Percentiles rank a stretch among this genome's conserved stretches.
These are phyloP conservation scores for Heterotilapia buettikoferi DNA, from an alignment of 2,113 vertebrate species.

Conservation along the genomic window DNA sequence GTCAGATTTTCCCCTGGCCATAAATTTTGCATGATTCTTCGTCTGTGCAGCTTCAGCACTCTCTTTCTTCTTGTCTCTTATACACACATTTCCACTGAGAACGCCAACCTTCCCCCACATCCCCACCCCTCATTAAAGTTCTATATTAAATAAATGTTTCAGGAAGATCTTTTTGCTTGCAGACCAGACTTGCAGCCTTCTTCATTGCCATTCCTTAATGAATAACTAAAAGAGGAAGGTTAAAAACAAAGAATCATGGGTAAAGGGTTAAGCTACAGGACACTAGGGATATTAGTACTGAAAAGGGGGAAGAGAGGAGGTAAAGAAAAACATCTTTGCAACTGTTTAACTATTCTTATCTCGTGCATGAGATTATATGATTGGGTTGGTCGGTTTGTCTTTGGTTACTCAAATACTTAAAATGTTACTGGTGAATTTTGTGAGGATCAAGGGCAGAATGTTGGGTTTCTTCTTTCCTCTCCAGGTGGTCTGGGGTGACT, in stretches of 20 bases:
- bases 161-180: slow-evolving; percentile 22
- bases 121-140: slow-evolving; percentile 39
- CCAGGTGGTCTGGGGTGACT: not conserved
- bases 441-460: not conserved
- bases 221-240: not conserved
- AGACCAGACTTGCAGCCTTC: not conserved
- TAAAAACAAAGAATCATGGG: not conserved
- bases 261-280: not conserved
- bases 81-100: not conserved
- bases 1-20: slow-evolving; percentile 49
- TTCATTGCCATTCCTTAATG: not conserved
- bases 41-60: slow-evolving; percentile 24
- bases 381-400: not conserved
- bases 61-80: not conserved
- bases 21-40: slow-evolving; percentile 59
- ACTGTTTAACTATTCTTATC: not conserved
- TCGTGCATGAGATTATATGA: not conserved
- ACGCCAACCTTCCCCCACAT: not conserved
- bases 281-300: not conserved
- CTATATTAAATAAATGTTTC: slow-evolving; percentile 57
- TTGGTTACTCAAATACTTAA: not conserved
- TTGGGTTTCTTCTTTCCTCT: not conserved
- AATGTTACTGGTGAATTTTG: not conserved
- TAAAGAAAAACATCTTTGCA: not conserved
- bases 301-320: not conserved